phyloP scores from a whole-genome alignment of 2,797 vertebrate genomes.

The Ctenopoma multispine region DNA sequence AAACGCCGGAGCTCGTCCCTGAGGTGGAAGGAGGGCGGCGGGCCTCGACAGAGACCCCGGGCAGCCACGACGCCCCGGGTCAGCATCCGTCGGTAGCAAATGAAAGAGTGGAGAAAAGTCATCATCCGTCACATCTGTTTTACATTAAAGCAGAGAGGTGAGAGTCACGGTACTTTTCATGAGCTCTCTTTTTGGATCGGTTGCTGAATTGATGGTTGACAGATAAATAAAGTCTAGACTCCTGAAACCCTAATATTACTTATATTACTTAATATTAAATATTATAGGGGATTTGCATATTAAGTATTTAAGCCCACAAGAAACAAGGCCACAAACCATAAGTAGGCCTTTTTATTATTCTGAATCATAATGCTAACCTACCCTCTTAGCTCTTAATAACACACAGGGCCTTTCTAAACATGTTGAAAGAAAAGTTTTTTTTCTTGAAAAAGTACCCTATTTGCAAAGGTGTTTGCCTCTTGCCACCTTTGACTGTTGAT shows the following conservation, averaged over 20 bases:
- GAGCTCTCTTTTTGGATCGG: constrained; percentile 50
- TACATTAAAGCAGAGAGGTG: constrained; percentile 74
- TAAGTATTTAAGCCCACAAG: too few relatives aligned
- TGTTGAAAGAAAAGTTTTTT: too few relatives aligned
- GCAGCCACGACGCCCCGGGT: constrained; percentile 61
- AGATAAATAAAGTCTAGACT: constrained; percentile 28
- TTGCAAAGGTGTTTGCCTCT: background rate
- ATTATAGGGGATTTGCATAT: too few relatives aligned
- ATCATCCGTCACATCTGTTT: constrained; percentile 78
- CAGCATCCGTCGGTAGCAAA: constrained; percentile 71
- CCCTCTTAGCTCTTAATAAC: too few relatives aligned
- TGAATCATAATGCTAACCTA: background rate
- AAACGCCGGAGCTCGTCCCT: constrained; percentile 64
- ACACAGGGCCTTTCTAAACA: too few relatives aligned
- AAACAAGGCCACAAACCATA: background rate
- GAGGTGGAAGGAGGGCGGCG: constrained; percentile 43
- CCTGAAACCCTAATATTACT: background rate
- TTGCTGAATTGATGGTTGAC: constrained; percentile 48
- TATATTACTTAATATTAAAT: background rate
- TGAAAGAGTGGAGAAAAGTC: constrained; percentile 65
- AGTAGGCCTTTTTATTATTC: background rate
- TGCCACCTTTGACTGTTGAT: background rate
- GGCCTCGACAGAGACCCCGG: constrained; percentile 51
- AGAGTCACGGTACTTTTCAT: constrained; percentile 54
- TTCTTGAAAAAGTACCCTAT: background rate